Base-by-base conservation (phyloP, 2,797 vertebrate genomes). In the Antrozous pallidus region DNA sequence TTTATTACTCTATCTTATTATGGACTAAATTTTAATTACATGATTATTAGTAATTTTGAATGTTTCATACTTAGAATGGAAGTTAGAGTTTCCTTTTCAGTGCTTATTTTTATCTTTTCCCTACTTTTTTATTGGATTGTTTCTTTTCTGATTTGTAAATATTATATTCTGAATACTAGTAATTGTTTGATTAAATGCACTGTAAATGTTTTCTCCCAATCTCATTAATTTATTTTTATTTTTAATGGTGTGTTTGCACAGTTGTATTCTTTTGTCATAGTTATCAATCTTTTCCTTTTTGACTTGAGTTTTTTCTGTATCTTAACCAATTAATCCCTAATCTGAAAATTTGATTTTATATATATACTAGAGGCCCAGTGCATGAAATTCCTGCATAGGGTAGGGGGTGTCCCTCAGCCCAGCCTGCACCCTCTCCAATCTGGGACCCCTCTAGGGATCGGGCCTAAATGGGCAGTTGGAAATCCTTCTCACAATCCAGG, bases 181-280 rank as follows among this genome's bases (percentile, higher is more conserved):
- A n/a, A 2, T 61, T 86, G 31, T 13, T 51, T 87, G n/a, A 70
- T 58, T 74, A 75, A 70, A 74, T 87, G 17, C 1, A 54, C 14
- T 82, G 10, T 86, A 87, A 63, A 74, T 70, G 36, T 80, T 96
- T 93, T 86, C 20, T 90, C 69, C 20, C 61, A 79, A 38, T 84
- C 17, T 84, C 33, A 58, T 65, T 92, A 77, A 17, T 45, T 65
- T 92, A 77, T 13, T 45, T 51, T 47, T 69, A 58, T 56, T 94
- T 93, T 61, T 79, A 47, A 83, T 86, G 11, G 9, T 90, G 7
- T n/a, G 5, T 74, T 81, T 94, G 33, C 18, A 61, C 38, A 77
- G 51, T 49, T 90, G 12, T 78, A 80, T 82, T 89, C 4, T 87
- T 86, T 31, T 28, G 8, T 63, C 17, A 14, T 63, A 26, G 73